Percentiles rank a stretch among this genome's conserved stretches.
Evolutionary conservation across 1,140 invertebrate species (phyloP).

Genomic region (Nilaparvata lugens): DNA sequence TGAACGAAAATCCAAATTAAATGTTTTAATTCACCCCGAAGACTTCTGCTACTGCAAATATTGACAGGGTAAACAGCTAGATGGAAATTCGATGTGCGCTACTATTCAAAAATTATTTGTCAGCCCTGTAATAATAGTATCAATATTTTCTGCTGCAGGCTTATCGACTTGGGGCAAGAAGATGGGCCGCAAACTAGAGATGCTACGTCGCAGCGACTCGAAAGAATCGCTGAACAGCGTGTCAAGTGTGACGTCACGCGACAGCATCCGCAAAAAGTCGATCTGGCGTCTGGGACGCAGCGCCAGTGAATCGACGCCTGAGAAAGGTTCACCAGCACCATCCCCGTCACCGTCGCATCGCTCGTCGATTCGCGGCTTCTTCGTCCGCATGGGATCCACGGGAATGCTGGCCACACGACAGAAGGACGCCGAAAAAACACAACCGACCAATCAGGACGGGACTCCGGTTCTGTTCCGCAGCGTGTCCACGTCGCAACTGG

Average conservation of each 20-base stretch:
- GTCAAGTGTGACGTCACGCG: constrained; percentile 26
- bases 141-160: constrained; percentile 45
- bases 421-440: constrained; percentile 39
- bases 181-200: constrained; percentile 69
- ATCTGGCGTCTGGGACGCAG: constrained; percentile 22
- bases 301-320: constrained; percentile 32
- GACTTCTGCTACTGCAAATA: too few relatives aligned
- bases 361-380: constrained; percentile 59
- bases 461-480: constrained; percentile 53
- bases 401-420: constrained; percentile 56
- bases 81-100: too few relatives aligned
- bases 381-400: constrained; percentile 63
- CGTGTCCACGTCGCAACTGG: constrained; percentile 62
- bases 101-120: too few relatives aligned
- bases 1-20: too few relatives aligned
- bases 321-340: constrained; percentile 39
- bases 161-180: constrained; percentile 66
- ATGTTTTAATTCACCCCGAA: too few relatives aligned
- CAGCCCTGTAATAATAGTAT: too few relatives aligned
- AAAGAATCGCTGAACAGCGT: constrained; percentile 39
- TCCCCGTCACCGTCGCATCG: constrained; percentile 39
- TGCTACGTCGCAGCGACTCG: constrained; percentile 54
- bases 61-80: too few relatives aligned
- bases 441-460: constrained; percentile 25
- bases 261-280: constrained; percentile 19